Evolutionary conservation across 2,888 invertebrate species (phyloP), one percentile per base, ranked within the genome.

Genomic region (Ormia ochracea): DNA sequence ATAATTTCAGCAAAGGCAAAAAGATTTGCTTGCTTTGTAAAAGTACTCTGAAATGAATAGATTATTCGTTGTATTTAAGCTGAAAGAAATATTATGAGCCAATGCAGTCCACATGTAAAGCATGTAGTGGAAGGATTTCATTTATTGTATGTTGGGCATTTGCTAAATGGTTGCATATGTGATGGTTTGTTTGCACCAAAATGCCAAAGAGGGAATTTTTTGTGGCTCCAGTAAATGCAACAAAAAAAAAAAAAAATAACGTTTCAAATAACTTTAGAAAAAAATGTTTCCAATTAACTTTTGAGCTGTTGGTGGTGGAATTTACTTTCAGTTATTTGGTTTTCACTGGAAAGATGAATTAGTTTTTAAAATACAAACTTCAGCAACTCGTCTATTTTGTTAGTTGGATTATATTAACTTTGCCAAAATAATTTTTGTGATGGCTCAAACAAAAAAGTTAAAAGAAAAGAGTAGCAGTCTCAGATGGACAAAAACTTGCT

Each of bases 201-300:
- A 75, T 68, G 38, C 75, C 72, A 72, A 43, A 26, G 75, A 76
- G n/a, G n/a, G 61, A 59, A 59, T 70, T 72, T 65, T 72, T 41
- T 50, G 61, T 63, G 61, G 75, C 21, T 41, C 45, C 36, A 59
- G 36, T 38, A 74, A 65, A 43, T 58, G 36, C 38, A 50, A 66
- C 12, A 61, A 33, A 14, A n/a, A n/a, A n/a, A n/a, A n/a, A n/a
- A n/a, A n/a, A n/a, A n/a, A 23, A 33, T 33, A 58, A 21, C 38
- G 36, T 48, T 14, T 38, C 61, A 56, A 63, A 21, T 33, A 50
- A 66, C 6, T 69, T 48, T 58, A 68, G 41, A 48, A 80, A 50
- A 58, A 48, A 66, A 76, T 68, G 63, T 75, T 80, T 72, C 80
- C 80, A 76, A 80, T 80, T 76, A 80, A 80, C 75, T 76, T 80